Percentiles rank a stretch among this genome's conserved stretches.
Evolutionary conservation across 2,888 invertebrate genomes (phyloP).

Genomic region (Eristalis intricaria): DNA sequence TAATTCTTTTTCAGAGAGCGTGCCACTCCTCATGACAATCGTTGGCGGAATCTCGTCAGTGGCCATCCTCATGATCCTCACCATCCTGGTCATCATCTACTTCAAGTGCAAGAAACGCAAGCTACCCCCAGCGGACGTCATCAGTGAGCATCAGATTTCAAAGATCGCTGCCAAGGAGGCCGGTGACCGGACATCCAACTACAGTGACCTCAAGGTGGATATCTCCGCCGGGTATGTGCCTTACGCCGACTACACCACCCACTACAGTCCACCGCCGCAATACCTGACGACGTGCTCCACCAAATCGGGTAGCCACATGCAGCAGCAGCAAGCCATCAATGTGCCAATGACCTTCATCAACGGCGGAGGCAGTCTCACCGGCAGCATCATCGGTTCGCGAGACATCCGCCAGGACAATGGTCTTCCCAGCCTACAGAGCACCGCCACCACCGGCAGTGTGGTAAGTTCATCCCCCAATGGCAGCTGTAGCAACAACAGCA

Average conservation of each 20-base stretch:
- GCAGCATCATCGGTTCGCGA: slow-evolving; percentile 79
- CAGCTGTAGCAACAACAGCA: slow-evolving; percentile 80
- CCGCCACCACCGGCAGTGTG: slow-evolving; percentile 80
- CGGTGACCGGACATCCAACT: slow-evolving; percentile 94
- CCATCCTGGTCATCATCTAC: slow-evolving; percentile 90
- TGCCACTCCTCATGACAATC: slow-evolving; percentile 90
- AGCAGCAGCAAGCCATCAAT: slow-evolving; percentile 74
- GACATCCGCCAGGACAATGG: slow-evolving; percentile 81
- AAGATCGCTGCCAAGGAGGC: slow-evolving; percentile 82
- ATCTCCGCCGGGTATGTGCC: slow-evolving; percentile 87
- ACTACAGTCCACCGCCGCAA: slow-evolving; percentile 91
- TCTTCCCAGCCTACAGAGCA: slow-evolving; percentile 80
- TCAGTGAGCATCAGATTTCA: slow-evolving; percentile 82
- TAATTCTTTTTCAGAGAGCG: slow-evolving; percentile 85
- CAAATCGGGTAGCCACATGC: slow-evolving; percentile 79
- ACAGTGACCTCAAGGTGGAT: slow-evolving; percentile 95
- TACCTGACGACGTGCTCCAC: slow-evolving; percentile 80
- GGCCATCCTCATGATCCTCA: slow-evolving; percentile 90
- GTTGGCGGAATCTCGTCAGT: slow-evolving; percentile 91
- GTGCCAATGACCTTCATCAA: slow-evolving; percentile 80
- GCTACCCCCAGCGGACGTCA: slow-evolving; percentile 80
- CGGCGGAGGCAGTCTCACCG: slow-evolving; percentile 78
- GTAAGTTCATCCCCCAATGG: slow-evolving; percentile 81
- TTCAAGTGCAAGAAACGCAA: slow-evolving; percentile 84
- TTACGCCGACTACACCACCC: slow-evolving; percentile 93